Evolutionary conservation across 2,888 invertebrate species (phyloP).

Genomic region (Masnerella sp.): DNA sequence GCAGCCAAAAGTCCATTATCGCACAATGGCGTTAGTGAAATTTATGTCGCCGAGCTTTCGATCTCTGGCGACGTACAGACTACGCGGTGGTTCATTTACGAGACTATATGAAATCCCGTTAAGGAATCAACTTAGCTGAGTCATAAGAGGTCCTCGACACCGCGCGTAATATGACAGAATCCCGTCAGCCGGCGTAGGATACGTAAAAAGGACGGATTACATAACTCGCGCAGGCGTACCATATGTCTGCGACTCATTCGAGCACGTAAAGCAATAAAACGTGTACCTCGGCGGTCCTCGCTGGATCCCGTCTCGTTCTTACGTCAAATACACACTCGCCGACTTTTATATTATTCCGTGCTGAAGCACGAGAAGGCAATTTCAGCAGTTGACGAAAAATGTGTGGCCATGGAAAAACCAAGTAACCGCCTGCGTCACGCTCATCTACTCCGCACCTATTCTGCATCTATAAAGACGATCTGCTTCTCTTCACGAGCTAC

Average conservation of each 20-base stretch:
- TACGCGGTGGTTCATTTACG: constrained; percentile 42
- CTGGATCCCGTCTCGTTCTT: constrained; percentile 20
- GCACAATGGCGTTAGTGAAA: constrained; percentile 47
- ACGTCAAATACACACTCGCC: constrained; percentile 20
- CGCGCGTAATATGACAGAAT: constrained; percentile 41
- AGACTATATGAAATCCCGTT: constrained; percentile 40
- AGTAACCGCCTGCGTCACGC: constrained; percentile 29
- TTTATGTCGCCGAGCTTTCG: constrained; percentile 49
- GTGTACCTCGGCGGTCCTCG: constrained; percentile 53
- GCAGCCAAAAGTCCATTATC: constrained; percentile 43
- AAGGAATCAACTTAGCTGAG: constrained; percentile 38
- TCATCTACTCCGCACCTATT: constrained; percentile 49
- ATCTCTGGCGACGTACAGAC: constrained; percentile 35
- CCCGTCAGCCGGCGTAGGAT: constrained; percentile 28
- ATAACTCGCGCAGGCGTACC: constrained; percentile 60
- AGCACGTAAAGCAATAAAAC: constrained; percentile 72
- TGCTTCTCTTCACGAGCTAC: too few relatives aligned
- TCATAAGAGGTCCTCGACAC: constrained; percentile 39
- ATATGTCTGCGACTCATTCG: constrained; percentile 62
- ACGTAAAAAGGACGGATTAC: constrained; percentile 59
- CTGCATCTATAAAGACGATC: constrained; percentile 41
- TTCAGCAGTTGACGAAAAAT: constrained; percentile 45
- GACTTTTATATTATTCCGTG: constrained; percentile 54
- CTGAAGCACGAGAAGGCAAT: constrained; percentile 39
- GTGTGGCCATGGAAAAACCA: constrained; percentile 28